phyloP scores from a whole-genome alignment of 2,888 invertebrate genomes.

The Megastigmus dorsalis region DNA sequence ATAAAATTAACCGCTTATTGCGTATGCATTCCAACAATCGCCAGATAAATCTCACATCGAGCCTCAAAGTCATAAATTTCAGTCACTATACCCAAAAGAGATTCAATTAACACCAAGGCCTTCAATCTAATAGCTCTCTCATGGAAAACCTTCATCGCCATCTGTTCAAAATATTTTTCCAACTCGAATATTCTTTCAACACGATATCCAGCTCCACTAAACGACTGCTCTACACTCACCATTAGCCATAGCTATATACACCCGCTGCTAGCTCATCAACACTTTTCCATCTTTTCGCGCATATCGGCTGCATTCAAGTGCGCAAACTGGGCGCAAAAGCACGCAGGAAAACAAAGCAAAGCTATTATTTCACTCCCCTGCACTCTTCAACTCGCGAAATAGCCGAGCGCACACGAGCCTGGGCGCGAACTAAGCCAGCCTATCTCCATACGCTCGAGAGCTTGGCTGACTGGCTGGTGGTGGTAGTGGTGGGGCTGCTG shows the following conservation, averaged over 20 bases:
- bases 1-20: too few species aligned
- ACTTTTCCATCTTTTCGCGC: neutral
- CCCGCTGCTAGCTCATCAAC: neutral
- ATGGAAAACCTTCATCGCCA: too few species aligned
- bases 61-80: neutral
- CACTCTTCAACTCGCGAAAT: neutral
- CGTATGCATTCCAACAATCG: neutral
- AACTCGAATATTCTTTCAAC: too few species aligned
- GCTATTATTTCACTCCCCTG: constrained; percentile 11
- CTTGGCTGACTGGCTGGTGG: too few species aligned
- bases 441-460: constrained; percentile 28
- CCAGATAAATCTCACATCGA: neutral
- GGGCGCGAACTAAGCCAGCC: constrained; percentile 1
- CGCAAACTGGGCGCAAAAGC: neutral
- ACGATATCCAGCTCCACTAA: neutral
- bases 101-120: constrained; percentile 25
- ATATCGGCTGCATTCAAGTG: neutral
- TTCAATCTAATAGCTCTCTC: too few species aligned
- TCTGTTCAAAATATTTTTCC: too few species aligned
- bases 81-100: neutral
- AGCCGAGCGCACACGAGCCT: neutral
- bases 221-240: too few species aligned
- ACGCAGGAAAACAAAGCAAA: constrained; percentile 4
- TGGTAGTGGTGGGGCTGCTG: too few species aligned
- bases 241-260: neutral